Conservation (phyloP, 2,797 vertebrate species). For the Oreochromis grahami region DNA sequence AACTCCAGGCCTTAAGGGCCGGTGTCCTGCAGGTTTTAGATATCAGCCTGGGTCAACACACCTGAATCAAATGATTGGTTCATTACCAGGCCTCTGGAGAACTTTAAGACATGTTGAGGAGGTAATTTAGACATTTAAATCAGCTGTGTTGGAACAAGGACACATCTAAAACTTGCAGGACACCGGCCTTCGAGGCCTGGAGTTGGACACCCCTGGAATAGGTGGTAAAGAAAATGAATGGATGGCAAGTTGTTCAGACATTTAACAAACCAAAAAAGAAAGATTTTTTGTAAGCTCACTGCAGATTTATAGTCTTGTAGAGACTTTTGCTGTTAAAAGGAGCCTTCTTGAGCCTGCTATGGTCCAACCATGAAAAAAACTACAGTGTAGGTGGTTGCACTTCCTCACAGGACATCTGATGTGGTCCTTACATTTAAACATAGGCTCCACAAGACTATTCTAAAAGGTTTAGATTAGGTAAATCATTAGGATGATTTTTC, state of each 20-base stretch:
- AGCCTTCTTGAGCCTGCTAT: not conserved
- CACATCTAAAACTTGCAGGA: not conserved
- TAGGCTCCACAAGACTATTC: not conserved
- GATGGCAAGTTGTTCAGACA: not conserved
- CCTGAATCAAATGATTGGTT: not conserved
- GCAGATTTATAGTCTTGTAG: not conserved
- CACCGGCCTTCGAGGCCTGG: not conserved
- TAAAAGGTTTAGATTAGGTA: not conserved
- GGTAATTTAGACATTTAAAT: not conserved
- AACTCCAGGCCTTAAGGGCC: not conserved
- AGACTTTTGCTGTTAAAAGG: not conserved
- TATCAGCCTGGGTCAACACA: not conserved
- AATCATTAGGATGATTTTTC: not conserved
- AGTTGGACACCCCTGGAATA: not conserved
- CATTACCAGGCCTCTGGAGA: not conserved
- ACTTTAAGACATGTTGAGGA: rapidly evolving
- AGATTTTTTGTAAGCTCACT: rapidly evolving
- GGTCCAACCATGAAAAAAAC: not conserved
- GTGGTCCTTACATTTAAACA: not conserved
- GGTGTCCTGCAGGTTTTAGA: not conserved
- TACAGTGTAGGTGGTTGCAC: rapidly evolving
- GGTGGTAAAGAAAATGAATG: not conserved
- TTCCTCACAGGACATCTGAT: not conserved
- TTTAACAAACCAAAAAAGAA: not conserved
- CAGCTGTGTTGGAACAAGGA: not conserved